Conservation (phyloP, 2,797 vertebrate species). For the Peromyscus aztecus region DNA sequence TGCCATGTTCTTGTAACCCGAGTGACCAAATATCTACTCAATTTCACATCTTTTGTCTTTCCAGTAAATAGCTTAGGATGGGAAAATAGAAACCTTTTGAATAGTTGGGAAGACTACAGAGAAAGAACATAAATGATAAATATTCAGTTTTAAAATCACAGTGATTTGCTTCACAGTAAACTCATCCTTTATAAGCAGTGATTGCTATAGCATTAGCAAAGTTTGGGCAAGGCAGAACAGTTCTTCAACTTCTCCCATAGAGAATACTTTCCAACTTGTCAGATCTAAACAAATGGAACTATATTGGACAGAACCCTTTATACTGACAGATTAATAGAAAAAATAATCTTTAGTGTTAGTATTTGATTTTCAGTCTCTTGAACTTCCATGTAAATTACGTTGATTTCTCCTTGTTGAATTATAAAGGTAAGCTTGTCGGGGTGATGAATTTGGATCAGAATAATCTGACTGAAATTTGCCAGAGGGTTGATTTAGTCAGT, state of each 20-base stretch:
- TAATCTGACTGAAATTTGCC: constrained; percentile 65
- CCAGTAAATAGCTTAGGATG: not conserved
- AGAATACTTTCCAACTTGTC: constrained; percentile 56
- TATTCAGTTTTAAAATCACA: constrained; percentile 23
- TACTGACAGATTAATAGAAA: constrained; percentile 66
- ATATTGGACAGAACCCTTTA: constrained; percentile 51
- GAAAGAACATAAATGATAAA: not conserved
- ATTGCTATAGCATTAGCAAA: constrained; percentile 16
- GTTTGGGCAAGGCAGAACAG: constrained; percentile 44
- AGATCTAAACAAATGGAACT: constrained; percentile 64
- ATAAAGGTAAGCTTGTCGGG: constrained; percentile 41
- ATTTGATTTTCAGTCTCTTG: constrained; percentile 72
- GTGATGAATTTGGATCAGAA: constrained; percentile 69
- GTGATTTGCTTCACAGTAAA: constrained; percentile 39
- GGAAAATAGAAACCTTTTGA: constrained; percentile 23
- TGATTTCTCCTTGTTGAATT: constrained; percentile 60
- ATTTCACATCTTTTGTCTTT: constrained; percentile 54
- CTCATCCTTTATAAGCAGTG: constrained; percentile 42
- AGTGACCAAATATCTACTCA: not conserved
- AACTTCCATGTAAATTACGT: constrained; percentile 62
- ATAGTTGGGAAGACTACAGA: not conserved
- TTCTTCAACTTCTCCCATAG: constrained; percentile 54
- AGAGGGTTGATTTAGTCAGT: constrained; percentile 62
- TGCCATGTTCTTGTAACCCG: not conserved
- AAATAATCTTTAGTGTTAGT: constrained; percentile 41